Conservation (phyloP, 2,113 vertebrate genomes). For the Onychostruthus taczanowskii region DNA sequence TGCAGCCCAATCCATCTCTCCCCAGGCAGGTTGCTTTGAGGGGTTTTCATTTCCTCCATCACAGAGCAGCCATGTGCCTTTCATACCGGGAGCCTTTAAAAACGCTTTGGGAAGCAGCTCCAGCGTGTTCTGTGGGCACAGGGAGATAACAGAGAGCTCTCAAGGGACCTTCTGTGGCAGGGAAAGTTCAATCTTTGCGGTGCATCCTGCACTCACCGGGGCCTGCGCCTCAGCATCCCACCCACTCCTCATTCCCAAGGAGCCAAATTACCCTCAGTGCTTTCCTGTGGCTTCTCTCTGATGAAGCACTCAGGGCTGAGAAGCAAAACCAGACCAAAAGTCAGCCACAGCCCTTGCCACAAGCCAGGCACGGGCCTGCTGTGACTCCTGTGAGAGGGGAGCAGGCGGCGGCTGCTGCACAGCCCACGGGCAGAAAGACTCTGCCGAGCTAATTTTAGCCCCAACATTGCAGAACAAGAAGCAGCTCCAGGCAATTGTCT, state of each 20-base stretch:
- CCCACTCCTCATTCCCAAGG: neutral
- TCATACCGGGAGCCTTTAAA: conserved; percentile 53
- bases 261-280: neutral
- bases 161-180: conserved; percentile 53
- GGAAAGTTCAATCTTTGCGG: conserved; percentile 57
- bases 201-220: conserved; percentile 1
- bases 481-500: conserved; percentile 40
- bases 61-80: neutral
- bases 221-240: neutral
- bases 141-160: conserved; percentile 73
- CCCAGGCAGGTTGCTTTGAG: conserved; percentile 30
- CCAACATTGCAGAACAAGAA: neutral
- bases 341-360: neutral
- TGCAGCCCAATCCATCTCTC: neutral
- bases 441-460: conserved; percentile 43
- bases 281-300: neutral
- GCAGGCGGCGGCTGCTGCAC: neutral
- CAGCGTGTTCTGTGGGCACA: conserved; percentile 59
- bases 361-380: neutral
- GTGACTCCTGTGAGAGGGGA: neutral
- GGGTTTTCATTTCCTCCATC: neutral
- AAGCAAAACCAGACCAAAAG: conserved; percentile 29
- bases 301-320: conserved; percentile 33
- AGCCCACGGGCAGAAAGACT: neutral
- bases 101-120: conserved; percentile 73